phyloP scores from a whole-genome alignment of 2,113 vertebrate species.

The Misgurnus mizolepis region DNA sequence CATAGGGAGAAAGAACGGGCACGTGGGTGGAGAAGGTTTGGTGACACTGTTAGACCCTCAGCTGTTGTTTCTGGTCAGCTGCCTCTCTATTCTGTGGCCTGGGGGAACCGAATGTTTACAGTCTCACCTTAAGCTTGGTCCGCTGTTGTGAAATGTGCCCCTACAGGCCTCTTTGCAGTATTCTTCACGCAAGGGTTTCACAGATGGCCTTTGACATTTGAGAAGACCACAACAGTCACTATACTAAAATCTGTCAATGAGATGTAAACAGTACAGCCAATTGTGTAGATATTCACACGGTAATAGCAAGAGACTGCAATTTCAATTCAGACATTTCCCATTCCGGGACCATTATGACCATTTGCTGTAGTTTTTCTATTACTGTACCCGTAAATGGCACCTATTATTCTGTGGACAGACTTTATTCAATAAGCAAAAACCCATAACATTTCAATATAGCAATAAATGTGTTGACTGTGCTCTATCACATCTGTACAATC shows the following conservation, averaged over 20 bases:
- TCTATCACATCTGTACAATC: background rate
- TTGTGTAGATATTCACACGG: background rate
- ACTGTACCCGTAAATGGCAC: background rate
- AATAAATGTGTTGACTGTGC: background rate
- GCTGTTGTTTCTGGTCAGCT: slow-evolving; percentile 48
- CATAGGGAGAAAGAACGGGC: slow-evolving; percentile 9
- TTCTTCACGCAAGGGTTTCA: background rate
- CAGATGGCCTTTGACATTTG: slow-evolving; percentile 19
- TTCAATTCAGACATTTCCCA: slow-evolving; percentile 21
- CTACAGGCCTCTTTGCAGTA: slow-evolving; percentile 15
- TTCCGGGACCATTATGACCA: background rate
- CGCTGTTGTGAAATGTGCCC: slow-evolving; percentile 37
- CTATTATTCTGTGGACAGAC: background rate
- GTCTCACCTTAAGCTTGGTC: slow-evolving; percentile 10
- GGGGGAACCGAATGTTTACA: slow-evolving; percentile 30
- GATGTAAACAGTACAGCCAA: background rate
- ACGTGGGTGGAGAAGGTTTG: slow-evolving; percentile 25
- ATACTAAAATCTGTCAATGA: background rate
- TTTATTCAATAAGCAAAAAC: background rate
- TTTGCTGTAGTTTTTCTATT: background rate
- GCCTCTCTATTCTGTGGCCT: slow-evolving; percentile 36
- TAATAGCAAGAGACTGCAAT: slow-evolving; percentile 1
- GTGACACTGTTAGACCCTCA: slow-evolving; percentile 32
- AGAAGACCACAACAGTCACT: slow-evolving; percentile 9
- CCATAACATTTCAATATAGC: background rate